A percentile compares a stretch with the other conserved stretches of the same genome.
These are phyloP conservation scores for Seriola rivoliana DNA, from an alignment of 2,113 vertebrate species.

Conservation along the genomic window DNA sequence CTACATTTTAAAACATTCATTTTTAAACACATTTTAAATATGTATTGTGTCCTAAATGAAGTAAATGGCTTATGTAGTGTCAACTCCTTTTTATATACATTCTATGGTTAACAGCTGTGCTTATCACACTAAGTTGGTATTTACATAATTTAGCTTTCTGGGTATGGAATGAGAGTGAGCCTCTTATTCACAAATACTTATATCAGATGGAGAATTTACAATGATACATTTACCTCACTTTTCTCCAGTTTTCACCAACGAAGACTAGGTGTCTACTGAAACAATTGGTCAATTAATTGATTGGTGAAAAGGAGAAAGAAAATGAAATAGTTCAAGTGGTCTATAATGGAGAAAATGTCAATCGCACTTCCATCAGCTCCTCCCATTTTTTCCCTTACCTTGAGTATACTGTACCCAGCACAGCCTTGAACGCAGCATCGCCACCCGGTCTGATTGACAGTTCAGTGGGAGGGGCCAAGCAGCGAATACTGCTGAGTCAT, in stretches of 20 bases:
- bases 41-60: too few relatives aligned
- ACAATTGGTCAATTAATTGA: too few relatives aligned
- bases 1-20: too few relatives aligned
- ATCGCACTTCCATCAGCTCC: neutral
- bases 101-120: too few relatives aligned
- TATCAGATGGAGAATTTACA: neutral
- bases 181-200: neutral
- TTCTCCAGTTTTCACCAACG: neutral
- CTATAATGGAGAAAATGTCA: too few relatives aligned
- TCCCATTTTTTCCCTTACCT: neutral
- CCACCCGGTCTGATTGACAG: neutral
- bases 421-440: neutral
- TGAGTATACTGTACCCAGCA: fast-evolving
- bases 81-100: neutral
- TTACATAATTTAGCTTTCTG: neutral
- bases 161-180: neutral
- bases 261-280: neutral
- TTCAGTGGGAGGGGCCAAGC: constrained; percentile 12
- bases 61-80: neutral
- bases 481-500: constrained; percentile 87
- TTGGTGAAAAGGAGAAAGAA: neutral
- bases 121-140: neutral
- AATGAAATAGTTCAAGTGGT: neutral
- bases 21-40: too few relatives aligned
- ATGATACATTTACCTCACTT: neutral